A percentile compares a stretch with the other conserved stretches of the same genome.
These are phyloP conservation scores for Ophioninae sp. DNA, from an alignment of 2,888 invertebrate species.

Conservation along the genomic window DNA sequence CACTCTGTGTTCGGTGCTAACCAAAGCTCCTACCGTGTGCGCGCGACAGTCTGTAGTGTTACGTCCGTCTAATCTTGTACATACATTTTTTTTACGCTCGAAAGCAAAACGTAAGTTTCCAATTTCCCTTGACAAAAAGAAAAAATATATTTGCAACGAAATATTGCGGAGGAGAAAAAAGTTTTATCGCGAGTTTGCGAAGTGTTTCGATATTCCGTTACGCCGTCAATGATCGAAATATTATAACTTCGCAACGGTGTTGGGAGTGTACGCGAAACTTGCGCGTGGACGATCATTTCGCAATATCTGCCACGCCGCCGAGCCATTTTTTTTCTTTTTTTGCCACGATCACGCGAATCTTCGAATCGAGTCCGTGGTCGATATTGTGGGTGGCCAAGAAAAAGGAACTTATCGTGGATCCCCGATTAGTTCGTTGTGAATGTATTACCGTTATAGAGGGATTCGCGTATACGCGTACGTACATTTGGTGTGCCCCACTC, in stretches of 20 bases:
- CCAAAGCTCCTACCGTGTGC: slow-evolving; percentile 70
- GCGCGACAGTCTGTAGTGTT: slow-evolving; percentile 71
- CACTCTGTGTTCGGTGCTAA: slow-evolving; percentile 79
- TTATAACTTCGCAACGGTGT: slow-evolving; percentile 13
- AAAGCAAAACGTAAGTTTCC: slow-evolving; percentile 64
- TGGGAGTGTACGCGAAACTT: slow-evolving; percentile 33
- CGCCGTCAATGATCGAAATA: background rate
- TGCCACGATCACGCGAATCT: background rate
- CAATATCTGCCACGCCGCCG: slow-evolving; percentile 5
- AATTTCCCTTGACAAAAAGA: slow-evolving; percentile 60
- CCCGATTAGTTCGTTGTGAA: background rate
- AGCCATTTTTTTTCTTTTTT: background rate
- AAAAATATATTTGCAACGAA: slow-evolving; percentile 66
- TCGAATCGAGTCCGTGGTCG: background rate
- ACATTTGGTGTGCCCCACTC: slow-evolving; percentile 63
- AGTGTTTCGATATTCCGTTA: slow-evolving; percentile 18
- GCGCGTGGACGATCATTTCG: slow-evolving; percentile 64
- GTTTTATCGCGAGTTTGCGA: background rate
- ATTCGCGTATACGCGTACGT: background rate
- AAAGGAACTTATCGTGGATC: background rate
- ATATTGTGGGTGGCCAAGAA: slow-evolving; percentile 18
- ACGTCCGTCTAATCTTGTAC: slow-evolving; percentile 72
- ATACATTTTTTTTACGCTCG: slow-evolving; percentile 71
- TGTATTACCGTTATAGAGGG: background rate
- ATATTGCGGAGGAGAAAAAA: slow-evolving; percentile 8